phyloP scores from a whole-genome alignment of 2,797 vertebrate species.

The Anomalospiza imberbis region DNA sequence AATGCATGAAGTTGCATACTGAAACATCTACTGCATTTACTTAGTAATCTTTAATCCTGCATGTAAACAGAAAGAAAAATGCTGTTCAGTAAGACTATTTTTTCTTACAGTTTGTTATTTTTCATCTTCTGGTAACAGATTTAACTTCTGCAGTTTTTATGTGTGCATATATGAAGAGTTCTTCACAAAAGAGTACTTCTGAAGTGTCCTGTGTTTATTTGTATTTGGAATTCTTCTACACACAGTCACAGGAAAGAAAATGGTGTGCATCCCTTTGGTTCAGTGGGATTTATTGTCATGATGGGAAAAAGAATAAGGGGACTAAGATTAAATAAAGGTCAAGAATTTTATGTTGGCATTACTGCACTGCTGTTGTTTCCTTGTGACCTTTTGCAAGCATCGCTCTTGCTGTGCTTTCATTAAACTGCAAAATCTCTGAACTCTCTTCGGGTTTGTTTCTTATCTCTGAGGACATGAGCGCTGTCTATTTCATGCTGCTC shows the following conservation, averaged over 20 bases:
- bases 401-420: not conserved
- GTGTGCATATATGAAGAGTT: too few species aligned
- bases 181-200: not conserved
- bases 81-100: not conserved
- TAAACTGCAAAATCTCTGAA: not conserved
- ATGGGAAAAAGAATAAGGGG: not conserved
- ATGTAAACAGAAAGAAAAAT: not conserved
- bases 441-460: not conserved
- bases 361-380: not conserved
- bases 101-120: not conserved
- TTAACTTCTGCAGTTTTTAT: not conserved
- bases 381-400: conserved; percentile 15
- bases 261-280: not conserved
- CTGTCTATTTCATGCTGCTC: not conserved
- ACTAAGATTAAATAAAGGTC: conserved; percentile 30
- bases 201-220: not conserved
- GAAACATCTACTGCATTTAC: not conserved
- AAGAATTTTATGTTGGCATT: not conserved
- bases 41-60: conserved; percentile 2
- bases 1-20: not conserved
- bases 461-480: not conserved
- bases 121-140: not conserved
- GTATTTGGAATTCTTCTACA: not conserved
- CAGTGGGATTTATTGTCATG: not conserved
- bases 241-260: not conserved